Percentiles rank a stretch among this genome's conserved stretches.
These are phyloP conservation scores for Podargus strigoides DNA, from an alignment of 2,797 vertebrate species.

Conservation along the genomic window DNA sequence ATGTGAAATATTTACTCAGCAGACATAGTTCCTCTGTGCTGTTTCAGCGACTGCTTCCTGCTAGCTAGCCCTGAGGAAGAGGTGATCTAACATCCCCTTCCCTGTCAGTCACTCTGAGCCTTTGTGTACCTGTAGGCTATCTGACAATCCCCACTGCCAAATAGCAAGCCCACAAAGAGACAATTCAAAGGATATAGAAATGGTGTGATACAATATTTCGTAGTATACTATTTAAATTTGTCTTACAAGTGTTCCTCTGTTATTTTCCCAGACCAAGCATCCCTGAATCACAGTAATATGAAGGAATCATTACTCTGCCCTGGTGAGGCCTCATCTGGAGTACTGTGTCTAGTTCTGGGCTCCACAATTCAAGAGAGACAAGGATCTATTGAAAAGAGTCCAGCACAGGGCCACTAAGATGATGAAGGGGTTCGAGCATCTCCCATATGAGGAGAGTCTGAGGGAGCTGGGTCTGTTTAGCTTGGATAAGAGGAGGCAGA, in stretches of 20 bases:
- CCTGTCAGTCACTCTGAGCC: background rate
- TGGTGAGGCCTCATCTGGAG: no score
- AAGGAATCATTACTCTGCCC: background rate
- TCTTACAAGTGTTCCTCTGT: background rate
- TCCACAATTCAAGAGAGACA: no score
- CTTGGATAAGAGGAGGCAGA: no score
- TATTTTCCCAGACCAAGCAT: background rate
- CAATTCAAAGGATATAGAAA: background rate
- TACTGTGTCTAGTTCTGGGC: no score
- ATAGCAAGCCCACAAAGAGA: background rate
- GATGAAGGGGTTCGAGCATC: no score
- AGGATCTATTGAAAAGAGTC: no score
- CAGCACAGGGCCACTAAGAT: no score
- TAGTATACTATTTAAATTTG: background rate
- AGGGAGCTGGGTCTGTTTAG: no score
- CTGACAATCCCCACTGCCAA: background rate
- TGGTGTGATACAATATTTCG: background rate
- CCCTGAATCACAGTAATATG: background rate
- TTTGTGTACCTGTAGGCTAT: background rate
- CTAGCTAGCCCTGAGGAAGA: background rate
- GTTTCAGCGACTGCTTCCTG: background rate
- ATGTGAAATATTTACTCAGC: background rate
- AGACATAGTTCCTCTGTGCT: rapidly evolving
- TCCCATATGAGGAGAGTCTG: no score
- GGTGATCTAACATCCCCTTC: background rate